Base-by-base conservation (phyloP, 2,797 vertebrate genomes). In the Microhierax caerulescens region DNA sequence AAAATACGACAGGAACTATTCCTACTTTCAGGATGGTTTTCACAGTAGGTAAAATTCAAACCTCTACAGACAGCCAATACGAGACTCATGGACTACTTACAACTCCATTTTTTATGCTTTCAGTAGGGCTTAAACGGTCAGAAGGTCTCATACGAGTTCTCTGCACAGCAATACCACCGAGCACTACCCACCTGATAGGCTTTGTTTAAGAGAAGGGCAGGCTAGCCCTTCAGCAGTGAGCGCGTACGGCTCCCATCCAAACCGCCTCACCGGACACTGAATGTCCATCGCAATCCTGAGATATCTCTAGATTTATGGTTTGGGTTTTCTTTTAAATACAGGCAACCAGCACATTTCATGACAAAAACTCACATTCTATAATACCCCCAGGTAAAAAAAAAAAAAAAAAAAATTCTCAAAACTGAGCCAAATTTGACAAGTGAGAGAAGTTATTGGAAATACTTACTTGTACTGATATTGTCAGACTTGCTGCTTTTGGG, bases 401-500 rank as follows among this genome's bases (percentile, higher is more conserved):
- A n/a, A n/a, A n/a, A n/a, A n/a, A n/a, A n/a, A n/a, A n/a, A 34
- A 48, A 65, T 37, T 76, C 36, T 59, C 32, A 60, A 76, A 60
- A 76, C 39, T 14, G 54, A 93, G 36, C 5, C 30, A 25, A 56
- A 91, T 34, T 22, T 51, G 77, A 76, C 34, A 82, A 70, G 68
- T 5, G 27, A 53, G 20, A 64, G 68, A 48, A 59, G 15, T 20
- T 81, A 64, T 34, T 34, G 85, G 53, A 85, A 86, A 25, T 76
- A 98, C 99, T 99, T 98, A 99, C 99, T 99, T 98, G 99, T 99
- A 45, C 98, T 99, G 93, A 99, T 98, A 84, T 99, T 99, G 97
- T 99, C 99, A 76, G 99, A 99, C 97, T 99, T 99, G 98, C 99
- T 99, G 98, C 99, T 99, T 97, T 99, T 99, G 65, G 99, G 99